phyloP scores from a whole-genome alignment of 2,888 invertebrate species.

The Trypoxylon attenuatum region DNA sequence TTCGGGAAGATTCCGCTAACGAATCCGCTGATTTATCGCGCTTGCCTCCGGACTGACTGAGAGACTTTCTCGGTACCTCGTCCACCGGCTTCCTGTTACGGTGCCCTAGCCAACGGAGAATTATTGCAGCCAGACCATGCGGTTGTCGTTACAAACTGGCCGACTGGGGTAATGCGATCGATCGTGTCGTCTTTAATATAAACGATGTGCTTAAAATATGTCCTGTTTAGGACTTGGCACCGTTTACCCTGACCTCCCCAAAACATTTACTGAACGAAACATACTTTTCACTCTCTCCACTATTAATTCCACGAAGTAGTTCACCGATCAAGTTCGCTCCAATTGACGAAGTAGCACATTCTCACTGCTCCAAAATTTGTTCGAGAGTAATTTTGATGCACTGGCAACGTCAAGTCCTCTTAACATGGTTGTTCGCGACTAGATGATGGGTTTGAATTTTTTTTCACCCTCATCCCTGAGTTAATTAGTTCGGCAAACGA shows the following conservation, averaged over 20 bases:
- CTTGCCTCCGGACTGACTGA: too few relatives aligned
- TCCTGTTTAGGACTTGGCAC: neutral
- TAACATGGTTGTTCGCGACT: too few relatives aligned
- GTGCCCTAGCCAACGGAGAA: slow-evolving; percentile 14
- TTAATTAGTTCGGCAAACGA: slow-evolving; percentile 38
- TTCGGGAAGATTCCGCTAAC: slow-evolving; percentile 58
- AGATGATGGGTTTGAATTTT: too few relatives aligned
- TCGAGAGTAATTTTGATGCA: too few relatives aligned
- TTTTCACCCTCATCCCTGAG: slow-evolving; percentile 16
- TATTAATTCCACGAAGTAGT: too few relatives aligned
- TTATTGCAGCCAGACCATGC: slow-evolving; percentile 10
- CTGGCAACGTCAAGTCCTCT: too few relatives aligned
- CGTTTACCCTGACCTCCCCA: too few relatives aligned
- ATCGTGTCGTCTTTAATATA: slow-evolving; percentile 21
- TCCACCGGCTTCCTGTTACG: slow-evolving; percentile 19
- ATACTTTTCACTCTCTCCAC: too few relatives aligned
- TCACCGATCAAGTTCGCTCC: too few relatives aligned
- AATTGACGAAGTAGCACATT: too few relatives aligned
- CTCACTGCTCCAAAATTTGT: too few relatives aligned
- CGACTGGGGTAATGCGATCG: slow-evolving; percentile 25
- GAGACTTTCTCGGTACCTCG: slow-evolving; percentile 17
- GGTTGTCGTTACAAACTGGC: neutral
- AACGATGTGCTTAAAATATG: neutral
- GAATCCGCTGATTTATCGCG: slow-evolving; percentile 65
- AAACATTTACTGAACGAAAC: too few relatives aligned